Evolutionary conservation across 2,113 vertebrate species (phyloP).

Genomic region (Notothenia rossii): DNA sequence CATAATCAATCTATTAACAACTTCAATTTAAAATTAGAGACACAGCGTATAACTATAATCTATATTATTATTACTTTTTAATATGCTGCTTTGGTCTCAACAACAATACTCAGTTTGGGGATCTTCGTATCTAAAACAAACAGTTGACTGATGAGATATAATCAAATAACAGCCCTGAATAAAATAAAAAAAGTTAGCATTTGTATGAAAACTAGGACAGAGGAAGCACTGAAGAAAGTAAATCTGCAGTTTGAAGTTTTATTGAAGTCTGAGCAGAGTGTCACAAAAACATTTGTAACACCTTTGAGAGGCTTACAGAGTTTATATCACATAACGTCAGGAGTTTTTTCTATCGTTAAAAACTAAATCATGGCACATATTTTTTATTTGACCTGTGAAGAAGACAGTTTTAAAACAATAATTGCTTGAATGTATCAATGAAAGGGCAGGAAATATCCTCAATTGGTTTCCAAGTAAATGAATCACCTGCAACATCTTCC

Average conservation of each 20-base stretch:
- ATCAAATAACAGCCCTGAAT: background rate
- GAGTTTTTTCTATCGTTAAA: background rate
- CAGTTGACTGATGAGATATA: background rate
- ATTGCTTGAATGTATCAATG: background rate
- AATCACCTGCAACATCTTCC: background rate
- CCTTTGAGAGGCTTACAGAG: background rate
- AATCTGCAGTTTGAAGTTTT: conserved; percentile 1
- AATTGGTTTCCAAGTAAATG: background rate
- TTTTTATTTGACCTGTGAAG: no score
- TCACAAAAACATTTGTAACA: background rate
- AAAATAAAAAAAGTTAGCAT: background rate
- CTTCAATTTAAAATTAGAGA: no score
- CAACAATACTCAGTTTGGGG: background rate
- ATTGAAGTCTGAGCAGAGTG: background rate
- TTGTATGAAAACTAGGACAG: background rate
- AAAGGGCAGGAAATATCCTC: background rate
- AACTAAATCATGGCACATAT: background rate
- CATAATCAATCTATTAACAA: background rate
- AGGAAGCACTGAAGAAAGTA: background rate
- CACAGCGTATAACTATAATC: background rate
- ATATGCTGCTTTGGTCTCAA: background rate
- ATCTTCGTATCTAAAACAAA: background rate
- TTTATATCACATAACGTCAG: background rate
- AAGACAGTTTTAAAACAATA: background rate
- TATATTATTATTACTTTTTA: background rate